phyloP scores from a whole-genome alignment of 1,140 invertebrate genomes.

The Vanessa atalanta region DNA sequence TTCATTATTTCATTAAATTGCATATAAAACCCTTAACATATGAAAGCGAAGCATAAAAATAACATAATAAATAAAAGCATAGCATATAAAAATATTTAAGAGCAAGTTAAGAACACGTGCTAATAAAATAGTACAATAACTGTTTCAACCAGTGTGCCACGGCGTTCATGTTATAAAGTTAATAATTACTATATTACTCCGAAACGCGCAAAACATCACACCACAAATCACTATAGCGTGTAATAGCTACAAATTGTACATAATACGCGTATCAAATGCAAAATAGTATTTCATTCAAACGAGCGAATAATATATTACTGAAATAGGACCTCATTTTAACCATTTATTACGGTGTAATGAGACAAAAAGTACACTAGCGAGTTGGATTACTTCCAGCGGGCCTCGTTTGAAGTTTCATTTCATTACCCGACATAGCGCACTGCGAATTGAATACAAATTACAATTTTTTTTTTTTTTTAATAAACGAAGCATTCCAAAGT shows the following conservation, averaged over 20 bases:
- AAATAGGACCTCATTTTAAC: constrained; percentile 43
- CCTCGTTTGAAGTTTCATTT: constrained; percentile 45
- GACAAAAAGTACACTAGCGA: constrained; percentile 47
- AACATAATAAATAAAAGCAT: too few species aligned
- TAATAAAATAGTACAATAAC: too few species aligned
- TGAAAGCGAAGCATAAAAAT: too few species aligned
- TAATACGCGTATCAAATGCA: constrained; percentile 5
- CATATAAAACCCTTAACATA: too few species aligned
- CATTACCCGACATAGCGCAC: constrained; percentile 25
- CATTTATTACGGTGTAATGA: constrained; percentile 48
- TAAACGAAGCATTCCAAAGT: background rate
- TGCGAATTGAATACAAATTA: constrained; percentile 16
- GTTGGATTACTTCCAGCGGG: constrained; percentile 48
- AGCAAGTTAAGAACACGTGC: too few species aligned
- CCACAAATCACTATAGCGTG: background rate
- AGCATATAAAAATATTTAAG: too few species aligned
- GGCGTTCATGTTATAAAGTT: too few species aligned
- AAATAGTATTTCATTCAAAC: constrained; percentile 19
- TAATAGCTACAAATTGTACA: background rate
- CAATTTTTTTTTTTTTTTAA: background rate
- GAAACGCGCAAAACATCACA: background rate
- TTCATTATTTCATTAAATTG: too few species aligned
- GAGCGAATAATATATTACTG: constrained; percentile 24
- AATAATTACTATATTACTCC: background rate
- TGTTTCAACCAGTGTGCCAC: too few species aligned